Evolutionary conservation across 1,140 invertebrate species (phyloP).

Genomic region (Colletes gigas): DNA sequence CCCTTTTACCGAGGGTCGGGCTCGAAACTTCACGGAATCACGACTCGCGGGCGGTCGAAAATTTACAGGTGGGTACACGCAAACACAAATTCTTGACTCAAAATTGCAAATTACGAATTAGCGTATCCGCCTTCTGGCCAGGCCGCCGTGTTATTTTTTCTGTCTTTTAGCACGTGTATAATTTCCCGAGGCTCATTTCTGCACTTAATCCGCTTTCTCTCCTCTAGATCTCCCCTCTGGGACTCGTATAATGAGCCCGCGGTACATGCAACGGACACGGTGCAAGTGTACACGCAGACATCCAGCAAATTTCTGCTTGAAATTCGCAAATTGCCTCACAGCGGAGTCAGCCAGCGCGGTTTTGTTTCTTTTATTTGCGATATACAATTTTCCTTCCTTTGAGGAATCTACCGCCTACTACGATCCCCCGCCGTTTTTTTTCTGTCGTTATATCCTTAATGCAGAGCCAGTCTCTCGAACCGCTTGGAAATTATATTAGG

Average conservation of each 20-base stretch:
- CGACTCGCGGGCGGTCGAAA: background rate
- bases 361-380: conserved; percentile 44
- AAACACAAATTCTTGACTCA: conserved; percentile 2
- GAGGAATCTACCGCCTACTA: conserved; percentile 33
- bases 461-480: background rate
- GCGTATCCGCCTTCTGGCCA: background rate
- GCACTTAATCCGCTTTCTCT: conserved; percentile 26
- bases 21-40: background rate
- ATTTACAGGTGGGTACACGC: background rate
- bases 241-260: conserved; percentile 39
- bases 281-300: conserved; percentile 3
- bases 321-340: conserved; percentile 50
- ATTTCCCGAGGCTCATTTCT: conserved; percentile 15
- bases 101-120: conserved; percentile 36
- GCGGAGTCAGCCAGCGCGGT: conserved; percentile 9
- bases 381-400: conserved; percentile 59
- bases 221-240: background rate
- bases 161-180: conserved; percentile 23
- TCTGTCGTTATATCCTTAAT: background rate
- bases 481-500: conserved; percentile 51
- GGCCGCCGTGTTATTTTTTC: background rate
- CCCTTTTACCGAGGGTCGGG: background rate
- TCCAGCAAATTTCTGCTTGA: conserved; percentile 19
- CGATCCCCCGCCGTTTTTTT: background rate
- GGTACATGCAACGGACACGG: conserved; percentile 26